Percentiles rank a stretch among this genome's conserved stretches.
These are phyloP conservation scores for Copidosoma aretas DNA, from an alignment of 2,888 invertebrate genomes.

Conservation along the genomic window DNA sequence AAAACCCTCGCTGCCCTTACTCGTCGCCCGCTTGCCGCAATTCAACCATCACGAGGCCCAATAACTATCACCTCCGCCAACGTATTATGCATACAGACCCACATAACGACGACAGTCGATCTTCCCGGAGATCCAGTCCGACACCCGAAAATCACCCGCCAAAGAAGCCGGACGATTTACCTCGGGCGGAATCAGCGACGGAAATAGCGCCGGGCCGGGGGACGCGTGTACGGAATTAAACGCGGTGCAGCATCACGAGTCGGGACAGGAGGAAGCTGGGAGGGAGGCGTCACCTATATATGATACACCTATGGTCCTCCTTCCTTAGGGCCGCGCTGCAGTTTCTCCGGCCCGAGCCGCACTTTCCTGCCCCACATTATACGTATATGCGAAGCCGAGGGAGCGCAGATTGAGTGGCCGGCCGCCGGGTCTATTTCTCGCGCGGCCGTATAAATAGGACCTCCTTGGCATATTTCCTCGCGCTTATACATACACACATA, in stretches of 20 bases:
- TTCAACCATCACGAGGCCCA: too few species aligned
- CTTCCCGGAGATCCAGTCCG: neutral
- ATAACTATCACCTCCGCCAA: too few species aligned
- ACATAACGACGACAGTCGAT: too few species aligned
- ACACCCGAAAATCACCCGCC: slow-evolving; percentile 25
- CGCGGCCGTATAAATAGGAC: slow-evolving; percentile 32
- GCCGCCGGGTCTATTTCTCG: slow-evolving; percentile 32
- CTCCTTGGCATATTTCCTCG: slow-evolving; percentile 32
- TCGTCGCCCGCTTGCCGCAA: too few species aligned
- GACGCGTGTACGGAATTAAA: slow-evolving; percentile 24
- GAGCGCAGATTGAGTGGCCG: neutral
- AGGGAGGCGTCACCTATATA: neutral
- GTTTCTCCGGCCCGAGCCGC: too few species aligned
- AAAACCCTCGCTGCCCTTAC: too few species aligned
- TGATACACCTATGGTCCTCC: neutral
- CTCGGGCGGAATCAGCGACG: slow-evolving; percentile 21
- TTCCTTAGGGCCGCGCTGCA: too few species aligned
- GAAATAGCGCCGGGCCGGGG: slow-evolving; percentile 18
- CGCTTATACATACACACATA: too few species aligned
- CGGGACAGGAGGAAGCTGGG: too few species aligned
- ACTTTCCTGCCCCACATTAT: slow-evolving; percentile 34
- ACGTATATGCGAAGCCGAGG: neutral
- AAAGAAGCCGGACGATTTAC: slow-evolving; percentile 35
- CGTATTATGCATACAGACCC: too few species aligned
- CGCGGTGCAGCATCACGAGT: neutral